Base-by-base conservation (phyloP, 2,113 vertebrate species). In the Hypomesus transpacificus region DNA sequence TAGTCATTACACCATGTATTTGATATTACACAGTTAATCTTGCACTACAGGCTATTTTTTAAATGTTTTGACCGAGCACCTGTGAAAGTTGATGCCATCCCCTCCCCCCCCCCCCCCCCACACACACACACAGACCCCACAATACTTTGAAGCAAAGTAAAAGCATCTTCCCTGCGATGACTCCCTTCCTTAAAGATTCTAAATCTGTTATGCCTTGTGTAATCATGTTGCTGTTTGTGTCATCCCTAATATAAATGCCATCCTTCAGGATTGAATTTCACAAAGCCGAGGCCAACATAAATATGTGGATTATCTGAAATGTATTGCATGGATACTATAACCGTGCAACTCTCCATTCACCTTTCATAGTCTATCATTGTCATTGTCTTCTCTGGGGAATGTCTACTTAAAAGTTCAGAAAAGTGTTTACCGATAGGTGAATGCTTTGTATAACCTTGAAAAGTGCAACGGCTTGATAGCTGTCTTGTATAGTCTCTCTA, bases 41-140 rank as follows among this genome's bases (percentile, higher is more conserved):
- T 46, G 9, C 39, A 46, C 62, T 77, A 74, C 1, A 61, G 80
- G 84, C 73, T 78, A 73, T 84, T 88, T 86, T 88, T 68, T 58
- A n/a, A 67, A 28, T 80, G 77, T 70, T 80, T 86, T 82, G 62
- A 68, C 75, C 64, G 74, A 70, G 84, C 81, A 85, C 86, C 76
- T 87, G 87, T 83, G 80, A 82, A 84, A 86, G 75, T 74, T 60
- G 62, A 56, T 56, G 56, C 63, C 66, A 68, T 46, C 24, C 24
- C 52, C 16, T 9, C 56, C 62, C 66, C 50, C 24, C 24, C 52
- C 16, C 6, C 56, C 62, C 66, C 50, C 31, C 69, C 26, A 16
- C 16, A 70, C 61, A 28, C 56, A 69, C 22, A n/a, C 5, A 63
- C 24, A 26, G 16, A 4, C 68, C 24, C 24, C 24, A 26, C 24